These are phyloP conservation scores for Entomyzon cyanotis DNA, from an alignment of 2,113 vertebrate species.

Conservation along the genomic window DNA sequence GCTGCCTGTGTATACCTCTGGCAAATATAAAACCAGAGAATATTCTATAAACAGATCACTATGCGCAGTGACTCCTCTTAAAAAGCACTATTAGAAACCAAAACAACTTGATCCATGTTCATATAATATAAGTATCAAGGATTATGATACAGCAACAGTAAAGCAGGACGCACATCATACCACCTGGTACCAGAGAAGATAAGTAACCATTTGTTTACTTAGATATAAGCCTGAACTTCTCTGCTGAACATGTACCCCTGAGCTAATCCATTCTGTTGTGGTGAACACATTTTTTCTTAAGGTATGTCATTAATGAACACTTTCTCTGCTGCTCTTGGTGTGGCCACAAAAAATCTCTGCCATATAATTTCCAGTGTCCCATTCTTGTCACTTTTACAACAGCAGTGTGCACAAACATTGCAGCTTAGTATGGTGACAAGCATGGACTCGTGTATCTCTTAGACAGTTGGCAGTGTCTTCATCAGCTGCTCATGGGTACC, in stretches of 20 bases:
- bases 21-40: constrained; percentile 3
- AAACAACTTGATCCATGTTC: neutral
- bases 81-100: neutral
- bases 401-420: neutral
- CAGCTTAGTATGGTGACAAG: neutral
- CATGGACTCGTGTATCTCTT: neutral
- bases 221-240: neutral
- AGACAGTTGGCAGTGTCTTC: neutral
- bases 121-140: neutral
- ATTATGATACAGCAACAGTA: neutral
- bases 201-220: neutral
- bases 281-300: neutral
- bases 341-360: neutral
- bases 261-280: neutral
- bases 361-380: neutral
- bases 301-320: neutral
- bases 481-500: neutral
- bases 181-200: neutral
- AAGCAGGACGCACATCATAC: neutral
- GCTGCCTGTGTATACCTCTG: constrained; percentile 3
- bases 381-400: neutral
- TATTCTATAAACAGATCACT: constrained; percentile 33
- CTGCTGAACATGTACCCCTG: neutral
- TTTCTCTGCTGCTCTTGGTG: neutral
- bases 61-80: neutral